Evolutionary conservation across 2,797 vertebrate genomes (phyloP), one percentile per base, ranked within the genome.

Genomic region (Yasuhikotakia modesta): DNA sequence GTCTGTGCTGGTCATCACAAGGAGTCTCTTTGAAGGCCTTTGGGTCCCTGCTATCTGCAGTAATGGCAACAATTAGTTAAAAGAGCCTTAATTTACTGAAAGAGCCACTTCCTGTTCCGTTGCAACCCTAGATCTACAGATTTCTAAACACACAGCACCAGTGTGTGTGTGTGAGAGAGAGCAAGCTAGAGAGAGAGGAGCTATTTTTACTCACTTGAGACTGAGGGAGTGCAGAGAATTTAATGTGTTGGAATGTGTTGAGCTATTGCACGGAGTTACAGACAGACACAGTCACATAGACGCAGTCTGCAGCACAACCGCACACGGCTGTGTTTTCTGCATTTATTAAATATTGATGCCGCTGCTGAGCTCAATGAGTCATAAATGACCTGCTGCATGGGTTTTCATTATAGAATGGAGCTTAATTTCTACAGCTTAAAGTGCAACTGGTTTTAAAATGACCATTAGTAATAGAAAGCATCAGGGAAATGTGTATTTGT

Each of bases 81-180:
- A 81, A 70, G 24, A 65, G 24, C 87, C 86, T 85, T 84, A 82
- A 87, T 89, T 43, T 87, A 88, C 71, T 5, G 82, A 87, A 68
- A 83, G 85, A 90, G 84, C 80, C 85, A 84, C 88, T 93, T 93
- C 91, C 92, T 92, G 89, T 87, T 87, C 81, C 84, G 84, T 85
- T 60, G 84, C 65, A 81, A 87, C 86, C 89, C 87, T 88, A 88
- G 86, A 73, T 87, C 71, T 74, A 64, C 45, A 73, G 52, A 52
- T 75, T 78, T 32, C 74, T 76, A 78, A 81, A 75, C 77, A 43
- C 39, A 82, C 76, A 81, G 63, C 30, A 35, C 65, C 5, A 39
- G 72, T 80, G 73, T 81, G 58, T 61, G 71, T 66, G 70, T 77
- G 80, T 79, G 79, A 69, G 66, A 68, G 52, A 63, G 45, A n/a